A percentile compares a stretch with the other conserved stretches of the same genome.
These are phyloP conservation scores for Choristoneura rosaceana DNA, from an alignment of 2,888 invertebrate genomes.

Conservation along the genomic window DNA sequence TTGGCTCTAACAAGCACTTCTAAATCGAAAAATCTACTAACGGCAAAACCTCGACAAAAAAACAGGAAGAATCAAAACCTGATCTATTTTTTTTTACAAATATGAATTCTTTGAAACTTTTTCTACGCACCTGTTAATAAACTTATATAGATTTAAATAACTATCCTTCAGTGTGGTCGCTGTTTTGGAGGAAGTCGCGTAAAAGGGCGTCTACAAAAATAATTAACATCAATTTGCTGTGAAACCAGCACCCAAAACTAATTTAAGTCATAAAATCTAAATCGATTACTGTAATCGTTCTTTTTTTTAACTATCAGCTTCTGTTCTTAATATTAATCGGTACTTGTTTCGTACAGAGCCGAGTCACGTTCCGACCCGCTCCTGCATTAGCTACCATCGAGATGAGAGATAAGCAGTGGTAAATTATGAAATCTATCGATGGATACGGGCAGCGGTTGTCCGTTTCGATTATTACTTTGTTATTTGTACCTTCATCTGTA, in stretches of 20 bases:
- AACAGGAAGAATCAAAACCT: too few relatives aligned
- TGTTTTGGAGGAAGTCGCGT: constrained; percentile 6
- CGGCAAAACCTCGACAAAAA: too few relatives aligned
- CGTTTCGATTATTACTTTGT: constrained; percentile 38
- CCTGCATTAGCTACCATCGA: constrained; percentile 41
- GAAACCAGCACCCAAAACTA: constrained; percentile 29
- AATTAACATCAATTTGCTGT: constrained; percentile 36
- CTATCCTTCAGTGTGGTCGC: background rate
- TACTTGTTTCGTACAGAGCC: constrained; percentile 30
- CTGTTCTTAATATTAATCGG: constrained; percentile 43
- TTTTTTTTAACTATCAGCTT: constrained; percentile 34
- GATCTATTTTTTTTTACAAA: too few relatives aligned
- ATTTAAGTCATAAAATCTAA: constrained; percentile 40
- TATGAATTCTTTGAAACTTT: too few relatives aligned
- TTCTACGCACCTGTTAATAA: too few relatives aligned
- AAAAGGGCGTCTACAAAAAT: constrained; percentile 24
- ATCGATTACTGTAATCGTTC: constrained; percentile 41
- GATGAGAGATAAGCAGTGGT: constrained; percentile 39
- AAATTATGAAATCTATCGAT: constrained; percentile 42
- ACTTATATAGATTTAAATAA: background rate
- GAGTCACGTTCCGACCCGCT: constrained; percentile 37
- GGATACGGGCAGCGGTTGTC: constrained; percentile 31
- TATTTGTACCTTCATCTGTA: constrained; percentile 36
- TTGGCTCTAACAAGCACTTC: background rate
- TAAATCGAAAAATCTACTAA: too few relatives aligned